These are phyloP conservation scores for Eriocheir sinensis DNA, from an alignment of 1,140 invertebrate genomes.

Conservation along the genomic window DNA sequence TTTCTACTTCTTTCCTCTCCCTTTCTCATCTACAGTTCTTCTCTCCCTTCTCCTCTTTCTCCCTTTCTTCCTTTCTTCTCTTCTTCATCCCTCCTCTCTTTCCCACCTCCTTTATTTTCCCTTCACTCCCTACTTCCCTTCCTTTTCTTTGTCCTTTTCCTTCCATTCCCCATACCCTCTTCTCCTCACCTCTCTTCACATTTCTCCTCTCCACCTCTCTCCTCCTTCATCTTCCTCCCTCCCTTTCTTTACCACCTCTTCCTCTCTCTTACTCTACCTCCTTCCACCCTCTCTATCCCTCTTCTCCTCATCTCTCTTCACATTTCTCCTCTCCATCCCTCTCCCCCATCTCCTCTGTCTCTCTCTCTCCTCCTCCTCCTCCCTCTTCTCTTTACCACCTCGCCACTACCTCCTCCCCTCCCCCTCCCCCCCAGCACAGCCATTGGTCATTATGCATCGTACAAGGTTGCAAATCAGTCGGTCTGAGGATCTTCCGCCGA, in stretches of 20 bases:
- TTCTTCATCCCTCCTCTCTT: not conserved
- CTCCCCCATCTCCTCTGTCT: not conserved
- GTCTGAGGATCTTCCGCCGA: constrained; percentile 65
- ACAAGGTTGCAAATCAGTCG: constrained; percentile 70
- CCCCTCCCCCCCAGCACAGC: not conserved
- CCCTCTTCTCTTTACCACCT: not conserved
- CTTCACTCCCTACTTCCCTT: not conserved
- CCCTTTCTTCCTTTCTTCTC: not conserved
- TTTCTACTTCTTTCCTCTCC: not conserved
- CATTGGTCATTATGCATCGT: constrained; percentile 71
- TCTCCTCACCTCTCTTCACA: not conserved
- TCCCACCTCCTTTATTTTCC: not conserved
- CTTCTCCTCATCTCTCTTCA: not conserved
- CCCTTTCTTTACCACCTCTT: not conserved
- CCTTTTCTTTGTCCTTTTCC: not conserved
- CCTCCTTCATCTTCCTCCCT: not conserved
- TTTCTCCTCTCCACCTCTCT: not conserved
- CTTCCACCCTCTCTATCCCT: not conserved
- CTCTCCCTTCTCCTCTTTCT: too few species aligned
- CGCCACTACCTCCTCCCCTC: not conserved
- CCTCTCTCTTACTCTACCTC: not conserved
- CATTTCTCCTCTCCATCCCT: not conserved
- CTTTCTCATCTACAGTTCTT: not conserved
- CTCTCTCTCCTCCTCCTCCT: not conserved
- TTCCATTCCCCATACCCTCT: not conserved